Base-by-base conservation (phyloP, 2,113 vertebrate species). In the Apodemus speciosus region DNA sequence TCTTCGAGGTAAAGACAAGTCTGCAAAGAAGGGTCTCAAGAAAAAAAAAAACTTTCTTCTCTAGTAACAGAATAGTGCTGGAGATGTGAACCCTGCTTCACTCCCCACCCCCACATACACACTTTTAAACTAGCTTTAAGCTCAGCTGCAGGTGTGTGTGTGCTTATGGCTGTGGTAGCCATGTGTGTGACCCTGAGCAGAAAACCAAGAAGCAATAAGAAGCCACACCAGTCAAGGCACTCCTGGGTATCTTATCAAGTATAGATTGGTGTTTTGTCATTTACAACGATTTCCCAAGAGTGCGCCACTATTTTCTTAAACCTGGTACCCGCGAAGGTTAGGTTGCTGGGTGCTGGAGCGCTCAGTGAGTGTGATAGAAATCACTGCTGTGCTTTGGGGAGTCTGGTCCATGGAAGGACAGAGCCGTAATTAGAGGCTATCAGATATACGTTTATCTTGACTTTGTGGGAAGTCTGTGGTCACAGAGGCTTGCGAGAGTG, bases 381-480 rank as follows among this genome's bases (percentile, higher is more conserved):
- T 73, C 23, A 6, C 49, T 62, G 49, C 32, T 77, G 14, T 0
- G 3, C 38, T 95, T 95, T n/a, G 53, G 30, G 27, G 79, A 68
- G 77, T 84, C 77, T 51, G 58, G 35, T 66, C 60, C 76, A 64
- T 53, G 18, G 62, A 93, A 23, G 60, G 18, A 88, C 51, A 91
- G 79, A 90, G 73, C 76, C 76, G 11, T 30, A 35, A 60, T 75
- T 46, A 80, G 46, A 6, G 58, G 27, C n/a, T 72, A 14, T 40
- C 88, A 71, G 14, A n/a, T 18, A 27, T 25, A 43, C 30, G 32
- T 56, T 94, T 86, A 75, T 38, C 71, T 94, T 88, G 93, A 68
- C 85, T 69, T 83, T 86, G 23, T 46, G 75, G 58, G 66, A 71
- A 23, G 46, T 71, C 84, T 90, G 76, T 9, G 10, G 25, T 58